These are phyloP conservation scores for Podarcis cretensis DNA, from an alignment of 2,113 vertebrate species.

Conservation along the genomic window DNA sequence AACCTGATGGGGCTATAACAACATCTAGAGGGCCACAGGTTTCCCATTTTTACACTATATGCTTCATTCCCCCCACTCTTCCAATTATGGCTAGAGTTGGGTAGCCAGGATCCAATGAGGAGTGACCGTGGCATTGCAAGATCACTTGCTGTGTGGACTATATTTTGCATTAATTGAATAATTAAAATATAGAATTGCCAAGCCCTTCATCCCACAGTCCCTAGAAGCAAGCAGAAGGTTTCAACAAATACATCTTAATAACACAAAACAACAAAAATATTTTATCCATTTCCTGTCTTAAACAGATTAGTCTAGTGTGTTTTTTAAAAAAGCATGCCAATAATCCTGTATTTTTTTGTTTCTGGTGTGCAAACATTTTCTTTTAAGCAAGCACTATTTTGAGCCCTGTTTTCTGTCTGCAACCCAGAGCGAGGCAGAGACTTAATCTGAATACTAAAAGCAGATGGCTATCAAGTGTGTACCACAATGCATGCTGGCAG, in stretches of 20 bases:
- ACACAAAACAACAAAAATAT: not conserved
- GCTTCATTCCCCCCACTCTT: not conserved
- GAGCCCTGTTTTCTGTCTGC: not conserved
- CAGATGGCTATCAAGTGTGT: not conserved
- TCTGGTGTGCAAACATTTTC: fast-evolving
- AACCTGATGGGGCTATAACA: too few relatives aligned
- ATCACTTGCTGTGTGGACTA: not conserved
- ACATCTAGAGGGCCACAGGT: too few relatives aligned
- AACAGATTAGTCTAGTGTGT: not conserved
- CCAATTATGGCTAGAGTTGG: not conserved
- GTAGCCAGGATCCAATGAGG: not conserved
- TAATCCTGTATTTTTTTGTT: not conserved
- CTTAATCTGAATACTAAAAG: fast-evolving
- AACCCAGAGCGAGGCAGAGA: not conserved
- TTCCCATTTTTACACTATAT: not conserved
- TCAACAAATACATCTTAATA: not conserved
- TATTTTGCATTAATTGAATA: not conserved
- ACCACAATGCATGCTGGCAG: fast-evolving
- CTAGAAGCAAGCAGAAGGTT: not conserved
- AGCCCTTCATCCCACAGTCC: not conserved
- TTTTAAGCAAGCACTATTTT: not conserved
- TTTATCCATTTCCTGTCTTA: not conserved
- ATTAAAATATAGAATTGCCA: not conserved
- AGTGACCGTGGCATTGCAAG: not conserved
- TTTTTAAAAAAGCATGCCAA: fast-evolving